Base-by-base conservation (phyloP, 2,113 vertebrate genomes). In the Okapia johnstoni region DNA sequence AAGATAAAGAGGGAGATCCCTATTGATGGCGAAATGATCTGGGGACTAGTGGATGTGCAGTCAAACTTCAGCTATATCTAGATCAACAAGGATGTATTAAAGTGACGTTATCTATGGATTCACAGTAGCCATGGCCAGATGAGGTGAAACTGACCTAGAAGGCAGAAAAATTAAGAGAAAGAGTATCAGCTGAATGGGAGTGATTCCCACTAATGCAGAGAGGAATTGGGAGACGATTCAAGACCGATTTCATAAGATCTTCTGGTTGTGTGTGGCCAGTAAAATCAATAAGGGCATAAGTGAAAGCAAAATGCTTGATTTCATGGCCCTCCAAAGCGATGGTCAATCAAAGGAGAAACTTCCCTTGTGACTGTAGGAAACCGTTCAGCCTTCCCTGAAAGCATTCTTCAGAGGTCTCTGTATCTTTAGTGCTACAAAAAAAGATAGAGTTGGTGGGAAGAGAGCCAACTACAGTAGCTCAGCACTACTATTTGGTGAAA, bases 261-360 rank as follows among this genome's bases (percentile, higher is more conserved):
- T 92, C 79, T n/a, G 55, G 19, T 88, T 86, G 28, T 63, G 50
- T 16, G n/a, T 33, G 28, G 33, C 7, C 66, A 96, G 50, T 19
- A 81, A 76, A 93, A 76, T 87, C 43, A 88, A 80, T 25, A 63
- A 90, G 87, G 23, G 7, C 76, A 54, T 55, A 73, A 93, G 79
- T 57, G 46, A 79, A 94, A 93, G 26, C 3, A 50, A 93, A 92
- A 80, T 54, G 21, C 70, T 93, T 85, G 21, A 89, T 93, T 96
- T 60, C 55, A 63, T 96, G 55, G 13, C 17, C 85, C 63, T 66
- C 61, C n/a, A 88, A 96, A 96, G 36, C 12, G 33, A 81, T 40
- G 54, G 52, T 96, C 89, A 97, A 66, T 96, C 84, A 96, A 95
- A 92, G 57, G 36, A 63, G 54, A 94, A 90, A 63, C 21, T 76